Evolutionary conservation across 2,113 vertebrate genomes (phyloP), one percentile per base, ranked within the genome.

Genomic region (Periophthalmodon schlosseri): DNA sequence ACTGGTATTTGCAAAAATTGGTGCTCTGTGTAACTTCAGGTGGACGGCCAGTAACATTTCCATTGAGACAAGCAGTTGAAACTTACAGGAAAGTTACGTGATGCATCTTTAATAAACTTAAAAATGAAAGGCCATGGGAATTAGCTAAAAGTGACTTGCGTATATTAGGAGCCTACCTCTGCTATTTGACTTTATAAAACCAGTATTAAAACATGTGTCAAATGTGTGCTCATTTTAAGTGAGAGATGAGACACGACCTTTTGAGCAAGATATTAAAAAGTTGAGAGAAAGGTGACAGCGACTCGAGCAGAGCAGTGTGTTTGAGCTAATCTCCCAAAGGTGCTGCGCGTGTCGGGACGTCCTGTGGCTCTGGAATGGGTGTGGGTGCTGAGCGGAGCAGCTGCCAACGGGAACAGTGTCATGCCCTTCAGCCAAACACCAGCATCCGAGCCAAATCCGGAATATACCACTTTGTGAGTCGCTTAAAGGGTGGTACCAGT

Each of bases 361-460:
- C 56, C 46, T 75, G 39, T 16, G n/a, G 21, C 74, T 33, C 6
- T 49, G 74, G 58, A 69, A 67, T 67, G 20, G 65, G 39, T 75
- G 70, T 70, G 71, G 73, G 74, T 63, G 72, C 70, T 47, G 68
- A 72, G 34, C 3, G 64, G 58, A 68, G 66, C 68, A 68, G 76
- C 73, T 81, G 84, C 79, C 81, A 82, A 56, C 74, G 76, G 81
- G 79, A 82, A 81, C 84, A 81, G 73, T 68, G 77, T 80, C 83
- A 73, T 78, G 88, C 80, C 77, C 85, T 86, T 84, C 77, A 84
- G 78, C 78, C 76, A 83, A 73, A 80, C 72, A 72, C 70, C 56
- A 57, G 33, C 23, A 68, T 28, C 20, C 58, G 76, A 50, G 47
- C 57, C 4, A 39, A 18, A 58, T 74, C 66, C 61, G 65, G 60